phyloP scores from a whole-genome alignment of 92 coral and sea anemone genomes.

The Pocillopora meandrina region DNA sequence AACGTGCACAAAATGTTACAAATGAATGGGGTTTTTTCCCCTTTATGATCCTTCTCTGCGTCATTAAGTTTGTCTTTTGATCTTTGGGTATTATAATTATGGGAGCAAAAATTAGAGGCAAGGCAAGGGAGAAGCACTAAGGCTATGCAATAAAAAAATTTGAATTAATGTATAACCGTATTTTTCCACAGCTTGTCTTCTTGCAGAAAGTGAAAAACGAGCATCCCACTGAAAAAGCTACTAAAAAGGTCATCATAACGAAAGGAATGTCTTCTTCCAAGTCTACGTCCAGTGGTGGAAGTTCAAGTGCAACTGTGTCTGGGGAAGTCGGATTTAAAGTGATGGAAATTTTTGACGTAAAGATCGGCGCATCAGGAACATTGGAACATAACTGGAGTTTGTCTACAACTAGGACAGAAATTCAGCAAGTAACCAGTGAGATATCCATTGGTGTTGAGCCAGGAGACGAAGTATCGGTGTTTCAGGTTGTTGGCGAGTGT shows the following conservation, averaged over 20 bases:
- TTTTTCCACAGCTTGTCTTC: slow-evolving; percentile 3
- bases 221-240: background rate
- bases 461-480: slow-evolving; percentile 8
- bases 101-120: too few species aligned
- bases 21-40: too few species aligned
- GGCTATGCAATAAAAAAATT: too few species aligned
- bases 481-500: slow-evolving; percentile 25
- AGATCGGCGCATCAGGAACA: slow-evolving; percentile 11
- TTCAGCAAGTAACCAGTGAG: background rate
- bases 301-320: slow-evolving; percentile 12
- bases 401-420: background rate
- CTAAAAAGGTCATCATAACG: slow-evolving; percentile 2
- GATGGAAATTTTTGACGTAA: slow-evolving; percentile 6
- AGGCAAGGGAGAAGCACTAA: too few species aligned
- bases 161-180: too few species aligned
- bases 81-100: too few species aligned
- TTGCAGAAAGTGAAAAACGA: background rate
- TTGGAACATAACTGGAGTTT: slow-evolving; percentile 26
- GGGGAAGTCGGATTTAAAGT: slow-evolving; percentile 6
- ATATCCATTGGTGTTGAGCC: slow-evolving; percentile 12
- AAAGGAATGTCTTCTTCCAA: slow-evolving; percentile 28
- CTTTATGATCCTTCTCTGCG: too few species aligned
- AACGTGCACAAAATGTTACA: too few species aligned
- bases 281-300: slow-evolving; percentile 9
- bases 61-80: too few species aligned